Percentiles rank a stretch among this genome's conserved stretches.
phyloP scores from a whole-genome alignment of 1,140 invertebrate species.

The fruit fly (Drosophila melanogaster) region Release_6_plus_ISO1_MT NT_033779.5:2461501-2462000 shows the following conservation, averaged over 20 bases:
- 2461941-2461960: constrained; percentile 71
- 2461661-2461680: constrained; percentile 44
- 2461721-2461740: too few relatives aligned
- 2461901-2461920: neutral
- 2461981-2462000: constrained; percentile 66
- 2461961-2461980: constrained; percentile 41
- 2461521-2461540: constrained; percentile 1
- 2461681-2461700: constrained; percentile 44
- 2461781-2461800: too few relatives aligned
- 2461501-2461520: constrained; percentile 66
- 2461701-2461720: constrained; percentile 19
- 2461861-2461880: neutral
- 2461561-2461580: constrained; percentile 13
- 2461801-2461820: neutral
- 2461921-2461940: constrained; percentile 36
- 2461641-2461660: constrained; percentile 83
- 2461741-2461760: too few relatives aligned
- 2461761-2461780: too few relatives aligned
- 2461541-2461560: constrained; percentile 18
- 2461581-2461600: constrained; percentile 3
- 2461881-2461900: neutral
- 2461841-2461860: neutral
- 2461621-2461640: constrained; percentile 78
- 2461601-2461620: constrained; percentile 22
- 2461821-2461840: neutral